A percentile compares a stretch with the other conserved stretches of the same genome.
phyloP scores from a whole-genome alignment of 2,888 invertebrate species.

The Drosophila greeni region DNA sequence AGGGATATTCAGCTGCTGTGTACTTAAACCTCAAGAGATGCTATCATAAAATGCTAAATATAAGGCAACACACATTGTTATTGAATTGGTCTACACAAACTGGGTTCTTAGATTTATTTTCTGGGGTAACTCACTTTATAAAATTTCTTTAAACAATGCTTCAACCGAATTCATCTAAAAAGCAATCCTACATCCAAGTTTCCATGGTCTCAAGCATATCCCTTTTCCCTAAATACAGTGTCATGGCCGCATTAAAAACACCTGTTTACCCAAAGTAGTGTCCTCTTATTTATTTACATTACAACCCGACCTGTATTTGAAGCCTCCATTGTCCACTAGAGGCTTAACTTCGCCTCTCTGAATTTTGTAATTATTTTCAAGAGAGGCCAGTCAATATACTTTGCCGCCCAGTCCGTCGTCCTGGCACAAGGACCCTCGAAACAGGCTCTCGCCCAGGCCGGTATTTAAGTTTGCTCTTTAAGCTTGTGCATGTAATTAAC shows the following conservation, averaged over 20 bases:
- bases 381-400: background rate
- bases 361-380: slow-evolving; percentile 18
- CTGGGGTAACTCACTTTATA: too few relatives aligned
- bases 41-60: slow-evolving; percentile 1
- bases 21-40: background rate
- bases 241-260: background rate
- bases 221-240: background rate
- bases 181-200: background rate
- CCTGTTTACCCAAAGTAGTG: background rate
- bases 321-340: slow-evolving; percentile 1
- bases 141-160: too few relatives aligned
- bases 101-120: background rate
- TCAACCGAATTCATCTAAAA: too few relatives aligned
- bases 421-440: background rate
- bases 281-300: slow-evolving; percentile 2
- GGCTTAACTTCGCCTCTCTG: slow-evolving; percentile 1
- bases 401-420: background rate
- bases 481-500: slow-evolving; percentile 64
- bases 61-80: background rate
- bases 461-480: slow-evolving; percentile 39
- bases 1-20: background rate
- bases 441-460: background rate
- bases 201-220: background rate
- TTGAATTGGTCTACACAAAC: background rate
- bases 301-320: background rate